Conservation (phyloP, 2,888 invertebrate species). For the Apodemia duryi region DNA sequence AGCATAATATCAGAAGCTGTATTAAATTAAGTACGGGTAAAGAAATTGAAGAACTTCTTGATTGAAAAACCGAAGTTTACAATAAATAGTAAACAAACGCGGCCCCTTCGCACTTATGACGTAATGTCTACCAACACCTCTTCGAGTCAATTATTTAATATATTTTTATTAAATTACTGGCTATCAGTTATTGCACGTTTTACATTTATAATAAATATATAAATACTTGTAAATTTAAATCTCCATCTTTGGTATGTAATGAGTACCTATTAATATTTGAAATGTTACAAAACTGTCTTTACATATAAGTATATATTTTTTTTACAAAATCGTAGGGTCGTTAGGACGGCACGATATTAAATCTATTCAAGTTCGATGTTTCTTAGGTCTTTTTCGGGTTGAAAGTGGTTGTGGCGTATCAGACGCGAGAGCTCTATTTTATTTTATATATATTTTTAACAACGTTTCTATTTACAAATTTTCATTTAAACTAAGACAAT, state of each 20-base stretch:
- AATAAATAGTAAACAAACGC: slow-evolving; percentile 70
- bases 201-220: slow-evolving; percentile 79
- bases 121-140: slow-evolving; percentile 56
- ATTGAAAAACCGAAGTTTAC: slow-evolving; percentile 63
- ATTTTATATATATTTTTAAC: slow-evolving; percentile 41
- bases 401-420: slow-evolving; percentile 45
- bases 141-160: slow-evolving; percentile 71
- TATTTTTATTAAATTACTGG: slow-evolving; percentile 75
- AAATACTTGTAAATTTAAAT: slow-evolving; percentile 78
- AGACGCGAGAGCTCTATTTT: slow-evolving; percentile 51
- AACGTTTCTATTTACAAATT: slow-evolving; percentile 73
- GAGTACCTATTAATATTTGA: slow-evolving; percentile 76
- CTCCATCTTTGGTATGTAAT: slow-evolving; percentile 75
- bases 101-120: slow-evolving; percentile 41
- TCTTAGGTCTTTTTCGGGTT: slow-evolving; percentile 66
- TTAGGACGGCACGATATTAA: slow-evolving; percentile 79
- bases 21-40: slow-evolving; percentile 51
- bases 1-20: slow-evolving; percentile 57
- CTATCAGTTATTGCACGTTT: slow-evolving; percentile 80
- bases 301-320: slow-evolving; percentile 71
- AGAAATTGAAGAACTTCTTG: slow-evolving; percentile 37
- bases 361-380: slow-evolving; percentile 78
- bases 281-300: slow-evolving; percentile 77
- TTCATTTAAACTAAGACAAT: slow-evolving; percentile 76
- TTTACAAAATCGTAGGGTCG: slow-evolving; percentile 79